These are phyloP conservation scores for Campopleginae sp. DNA, from an alignment of 2,888 invertebrate genomes.

Conservation along the genomic window DNA sequence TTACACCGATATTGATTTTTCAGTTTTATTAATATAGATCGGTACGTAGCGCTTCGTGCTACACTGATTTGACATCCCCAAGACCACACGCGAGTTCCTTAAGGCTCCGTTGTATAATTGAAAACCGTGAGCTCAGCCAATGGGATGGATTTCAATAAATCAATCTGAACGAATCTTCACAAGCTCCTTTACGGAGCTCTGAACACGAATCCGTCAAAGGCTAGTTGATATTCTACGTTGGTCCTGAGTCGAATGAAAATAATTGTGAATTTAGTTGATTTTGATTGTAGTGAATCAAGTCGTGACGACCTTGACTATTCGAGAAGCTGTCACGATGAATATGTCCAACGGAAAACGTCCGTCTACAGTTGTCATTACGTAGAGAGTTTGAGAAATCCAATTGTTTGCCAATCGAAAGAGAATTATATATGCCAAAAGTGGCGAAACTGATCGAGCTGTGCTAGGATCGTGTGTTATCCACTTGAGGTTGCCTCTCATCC, in stretches of 20 bases:
- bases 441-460: not conserved
- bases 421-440: not conserved
- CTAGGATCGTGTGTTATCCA: not conserved
- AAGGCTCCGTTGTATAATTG: too few species aligned
- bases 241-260: too few species aligned
- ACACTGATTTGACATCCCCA: not conserved
- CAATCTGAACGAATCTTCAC: too few species aligned
- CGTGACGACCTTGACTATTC: not conserved
- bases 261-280: too few species aligned
- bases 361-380: not conserved
- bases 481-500: not conserved
- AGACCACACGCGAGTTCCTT: not conserved
- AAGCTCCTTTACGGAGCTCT: too few species aligned
- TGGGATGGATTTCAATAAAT: too few species aligned
- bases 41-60: not conserved
- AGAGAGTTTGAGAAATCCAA: not conserved
- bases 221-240: too few species aligned
- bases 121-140: too few species aligned
- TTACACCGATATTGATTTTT: not conserved
- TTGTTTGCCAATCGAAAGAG: not conserved
- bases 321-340: not conserved
- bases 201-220: too few species aligned
- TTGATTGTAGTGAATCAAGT: not conserved
- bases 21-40: not conserved
- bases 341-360: not conserved